Evolutionary conservation across 2,888 invertebrate species (phyloP), one percentile per base, ranked within the genome.

Genomic region (Archips crataeganus): DNA sequence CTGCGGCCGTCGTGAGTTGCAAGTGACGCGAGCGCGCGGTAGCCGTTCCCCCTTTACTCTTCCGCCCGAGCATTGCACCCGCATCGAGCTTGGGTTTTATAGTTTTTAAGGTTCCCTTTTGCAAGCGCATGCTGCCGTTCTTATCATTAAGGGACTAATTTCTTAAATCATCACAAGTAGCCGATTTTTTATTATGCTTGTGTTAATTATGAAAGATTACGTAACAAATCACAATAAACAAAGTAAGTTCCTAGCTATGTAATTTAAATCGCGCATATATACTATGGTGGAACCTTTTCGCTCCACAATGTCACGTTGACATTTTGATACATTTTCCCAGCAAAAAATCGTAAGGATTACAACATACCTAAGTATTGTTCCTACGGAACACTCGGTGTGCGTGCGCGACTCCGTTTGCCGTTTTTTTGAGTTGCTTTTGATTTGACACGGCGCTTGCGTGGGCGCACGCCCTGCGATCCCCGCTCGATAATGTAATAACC

Each of bases 11-110:
- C 77, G 78, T 78, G 82, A 78, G 54, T 54, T 79, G 75, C 76
- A 74, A 70, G 82, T 79, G 79, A 79, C 78, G 82, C 70, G 79
- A 79, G 23, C 84, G 83, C 85, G 88, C 89, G 86, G 87, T 87
- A 86, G 87, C 85, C 61, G 75, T 73, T 81, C 79, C 81, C 78
- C 81, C 82, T 76, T 79, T 79, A 77, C 84, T 76, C 79, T 73
- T 79, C 78, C 78, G 75, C 80, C 77, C 80, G 82, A 82, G 83
- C 85, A 82, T 85, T 87, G 85, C 86, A 89, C 85, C 88, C 87
- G 86, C 85, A 82, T 81, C 84, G 81, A 87, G 85, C 86, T 82
- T 87, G 87, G 85, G 86, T 86, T 88, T 85, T 87, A 88, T 82
- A 87, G 84, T 82, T 87, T 23, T 23, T 23, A 9, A 23, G 54